These are phyloP conservation scores for Drosophila mimetica DNA, from an alignment of 2,888 invertebrate genomes.

Conservation along the genomic window DNA sequence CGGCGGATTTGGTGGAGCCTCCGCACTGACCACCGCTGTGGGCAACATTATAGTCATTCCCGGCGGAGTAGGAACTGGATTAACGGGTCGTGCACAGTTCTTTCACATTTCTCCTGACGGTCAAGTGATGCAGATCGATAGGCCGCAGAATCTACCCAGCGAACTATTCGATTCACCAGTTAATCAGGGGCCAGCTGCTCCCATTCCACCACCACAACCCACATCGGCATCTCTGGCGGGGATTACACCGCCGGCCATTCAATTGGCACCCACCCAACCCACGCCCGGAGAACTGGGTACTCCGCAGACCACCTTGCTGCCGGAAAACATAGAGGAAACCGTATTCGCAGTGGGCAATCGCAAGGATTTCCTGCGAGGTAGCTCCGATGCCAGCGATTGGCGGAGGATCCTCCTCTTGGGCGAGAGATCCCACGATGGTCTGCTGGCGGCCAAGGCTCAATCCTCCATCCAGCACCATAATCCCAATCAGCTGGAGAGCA, in stretches of 20 bases:
- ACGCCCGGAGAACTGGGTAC: conserved; percentile 35
- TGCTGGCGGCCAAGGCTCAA: conserved; percentile 15
- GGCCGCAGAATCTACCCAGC: conserved; percentile 39
- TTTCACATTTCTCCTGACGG: conserved; percentile 67
- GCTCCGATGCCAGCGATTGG: conserved; percentile 66
- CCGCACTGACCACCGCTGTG: conserved; percentile 39
- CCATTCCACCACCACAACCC: conserved; percentile 33
- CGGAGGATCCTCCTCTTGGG: conserved; percentile 67
- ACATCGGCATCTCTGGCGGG: conserved; percentile 40
- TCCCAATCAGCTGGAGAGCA: conserved; percentile 56
- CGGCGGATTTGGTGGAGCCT: conserved; percentile 28
- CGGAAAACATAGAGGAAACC: conserved; percentile 52
- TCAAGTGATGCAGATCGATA: conserved; percentile 56
- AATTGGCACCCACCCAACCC: conserved; percentile 19
- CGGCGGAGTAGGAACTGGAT: conserved; percentile 15
- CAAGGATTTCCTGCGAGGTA: conserved; percentile 50
- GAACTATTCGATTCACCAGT: conserved; percentile 49
- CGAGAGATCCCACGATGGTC: conserved; percentile 42
- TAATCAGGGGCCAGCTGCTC: not conserved
- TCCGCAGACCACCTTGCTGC: conserved; percentile 10
- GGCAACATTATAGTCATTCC: conserved; percentile 68
- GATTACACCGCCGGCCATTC: conserved; percentile 47
- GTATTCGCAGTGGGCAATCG: conserved; percentile 47
- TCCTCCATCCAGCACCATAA: conserved; percentile 25
- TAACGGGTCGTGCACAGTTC: conserved; percentile 52